Base-by-base conservation (phyloP, 2,888 invertebrate genomes). In the Eueremaeus valkanovi region DNA sequence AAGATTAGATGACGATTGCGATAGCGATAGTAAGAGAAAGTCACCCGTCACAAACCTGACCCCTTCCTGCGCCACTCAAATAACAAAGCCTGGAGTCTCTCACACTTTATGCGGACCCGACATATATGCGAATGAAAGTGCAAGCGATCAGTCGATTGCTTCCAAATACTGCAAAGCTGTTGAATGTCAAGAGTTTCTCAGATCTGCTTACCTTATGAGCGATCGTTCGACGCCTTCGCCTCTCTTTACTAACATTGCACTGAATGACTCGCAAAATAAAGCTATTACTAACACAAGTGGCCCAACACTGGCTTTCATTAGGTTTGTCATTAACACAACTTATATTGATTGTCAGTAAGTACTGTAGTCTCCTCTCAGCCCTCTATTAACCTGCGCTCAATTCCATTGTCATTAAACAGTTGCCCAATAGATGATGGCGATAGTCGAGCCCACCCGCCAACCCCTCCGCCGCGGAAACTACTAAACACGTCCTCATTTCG, bases 391-490 rank as follows among this genome's bases (percentile, higher is more conserved):
- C 3, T 3, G 3, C 27, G 3, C 5, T 27, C 58, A 3, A 24
- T 58, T 61, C 6, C 29, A 31, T 61, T 5, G 5, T 31, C 1
- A 31, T 31, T 61, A 31, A 61, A 61, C 31, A 79, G 79, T 68
- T 73, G 77, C 40, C 76, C 78, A 24, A 72, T 78, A 21, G 78
- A 76, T 51, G 85, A 85, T 82, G 86, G 87, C 81, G 85, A 87
- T 85, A 85, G 85, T 27, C 63, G 85, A 87, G 87, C 83, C 87
- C 88, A 78, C 74, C 80, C 80, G 66, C 80, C 76, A 3, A 82
- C 84, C 36, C 80, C 81, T 76, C 81, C 81, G 49, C 82, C 82
- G 61, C 81, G 83, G 77, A 82, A 81, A 79, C 81, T 82, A 78
- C 81, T 82, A 79, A 80, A 81, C 66, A 58, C 77, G 78, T 78